These are phyloP conservation scores for Heliconius erato DNA, from an alignment of 2,888 invertebrate species.

Conservation along the genomic window DNA sequence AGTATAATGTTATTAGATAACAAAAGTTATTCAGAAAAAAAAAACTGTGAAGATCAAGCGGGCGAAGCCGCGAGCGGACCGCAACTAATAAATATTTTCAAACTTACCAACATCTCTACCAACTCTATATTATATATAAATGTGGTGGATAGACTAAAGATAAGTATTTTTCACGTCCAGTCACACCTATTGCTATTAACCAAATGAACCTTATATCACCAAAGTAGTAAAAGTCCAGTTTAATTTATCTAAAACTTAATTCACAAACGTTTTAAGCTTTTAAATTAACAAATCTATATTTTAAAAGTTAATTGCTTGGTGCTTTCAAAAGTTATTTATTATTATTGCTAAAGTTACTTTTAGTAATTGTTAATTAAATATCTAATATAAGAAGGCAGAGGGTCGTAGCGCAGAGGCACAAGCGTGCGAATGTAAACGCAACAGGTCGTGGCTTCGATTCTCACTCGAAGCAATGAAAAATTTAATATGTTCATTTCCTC, in stretches of 20 bases:
- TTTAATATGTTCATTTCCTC: too few relatives aligned
- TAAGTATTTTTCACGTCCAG: slow-evolving; percentile 15
- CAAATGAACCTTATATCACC: slow-evolving; percentile 21
- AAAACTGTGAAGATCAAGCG: not conserved
- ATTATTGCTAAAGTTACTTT: slow-evolving; percentile 13
- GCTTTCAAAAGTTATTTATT: slow-evolving; percentile 15
- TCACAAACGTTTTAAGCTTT: slow-evolving; percentile 9
- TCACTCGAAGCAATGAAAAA: not conserved
- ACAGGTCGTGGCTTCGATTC: not conserved
- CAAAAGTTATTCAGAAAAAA: not conserved
- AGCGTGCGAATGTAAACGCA: not conserved
- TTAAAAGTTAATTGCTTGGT: slow-evolving; percentile 23
- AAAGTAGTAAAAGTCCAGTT: slow-evolving; percentile 17
- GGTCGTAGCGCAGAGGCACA: not conserved
- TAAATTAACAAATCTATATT: slow-evolving; percentile 20
- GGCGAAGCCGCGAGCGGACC: too few relatives aligned
- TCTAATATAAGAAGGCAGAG: not conserved
- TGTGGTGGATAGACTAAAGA: slow-evolving; percentile 13
- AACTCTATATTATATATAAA: not conserved
- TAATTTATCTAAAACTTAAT: slow-evolving; percentile 24
- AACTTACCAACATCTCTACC: not conserved
- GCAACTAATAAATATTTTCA: not conserved
- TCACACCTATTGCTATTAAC: slow-evolving; percentile 25
- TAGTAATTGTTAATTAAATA: not conserved
- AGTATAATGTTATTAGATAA: too few relatives aligned